Percentiles rank a stretch among this genome's conserved stretches.
phyloP scores from a whole-genome alignment of 2,888 invertebrate genomes.

The Sialis fuliginosa region DNA sequence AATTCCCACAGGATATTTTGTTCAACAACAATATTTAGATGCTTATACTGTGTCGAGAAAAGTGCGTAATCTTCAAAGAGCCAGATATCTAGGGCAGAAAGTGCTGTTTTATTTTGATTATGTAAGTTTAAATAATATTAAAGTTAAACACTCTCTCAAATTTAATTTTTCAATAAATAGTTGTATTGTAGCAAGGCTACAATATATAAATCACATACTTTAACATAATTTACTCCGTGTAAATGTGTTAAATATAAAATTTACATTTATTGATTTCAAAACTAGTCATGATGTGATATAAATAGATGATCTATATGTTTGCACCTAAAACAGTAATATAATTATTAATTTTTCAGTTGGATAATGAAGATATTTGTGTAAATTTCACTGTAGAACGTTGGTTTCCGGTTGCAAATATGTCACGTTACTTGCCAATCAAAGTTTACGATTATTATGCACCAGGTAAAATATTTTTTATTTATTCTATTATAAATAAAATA shows the following conservation, averaged over 20 bases:
- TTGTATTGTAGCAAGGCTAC: no score
- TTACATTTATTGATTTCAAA: no score
- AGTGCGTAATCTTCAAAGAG: constrained; percentile 69
- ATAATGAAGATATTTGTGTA: constrained; percentile 69
- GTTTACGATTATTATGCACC: constrained; percentile 95
- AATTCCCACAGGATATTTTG: constrained; percentile 80
- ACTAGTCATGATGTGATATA: no score
- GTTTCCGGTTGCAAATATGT: constrained; percentile 95
- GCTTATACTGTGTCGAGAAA: constrained; percentile 62
- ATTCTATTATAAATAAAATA: background rate
- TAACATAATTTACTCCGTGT: no score
- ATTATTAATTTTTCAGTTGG: constrained; percentile 39
- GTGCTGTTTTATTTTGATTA: constrained; percentile 87
- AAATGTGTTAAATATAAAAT: no score
- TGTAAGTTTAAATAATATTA: constrained; percentile 35
- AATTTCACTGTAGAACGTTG: constrained; percentile 87
- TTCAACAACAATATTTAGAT: constrained; percentile 79
- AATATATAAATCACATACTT: no score
- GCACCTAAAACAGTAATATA: background rate
- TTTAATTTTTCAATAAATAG: no score
- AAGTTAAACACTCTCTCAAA: background rate
- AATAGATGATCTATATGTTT: no score
- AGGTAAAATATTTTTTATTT: constrained; percentile 35
- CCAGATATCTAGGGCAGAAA: constrained; percentile 63
- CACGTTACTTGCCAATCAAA: constrained; percentile 71